phyloP scores from a whole-genome alignment of 1,140 invertebrate genomes.

The Frieseomelitta varia region DNA sequence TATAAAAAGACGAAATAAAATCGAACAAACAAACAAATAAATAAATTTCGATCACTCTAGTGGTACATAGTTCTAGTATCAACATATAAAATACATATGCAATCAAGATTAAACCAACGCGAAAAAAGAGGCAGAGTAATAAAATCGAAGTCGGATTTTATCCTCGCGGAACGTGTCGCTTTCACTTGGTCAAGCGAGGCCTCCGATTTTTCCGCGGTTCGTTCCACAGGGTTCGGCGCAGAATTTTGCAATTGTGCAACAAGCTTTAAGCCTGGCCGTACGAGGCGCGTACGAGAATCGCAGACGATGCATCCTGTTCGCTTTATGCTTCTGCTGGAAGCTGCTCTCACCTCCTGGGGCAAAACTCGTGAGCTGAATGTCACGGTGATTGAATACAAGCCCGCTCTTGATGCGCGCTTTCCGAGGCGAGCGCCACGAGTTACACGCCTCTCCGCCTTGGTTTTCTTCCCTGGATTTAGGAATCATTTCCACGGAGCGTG shows the following conservation, averaged over 20 bases:
- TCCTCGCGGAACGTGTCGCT: not conserved
- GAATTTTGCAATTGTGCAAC: slow-evolving; percentile 61
- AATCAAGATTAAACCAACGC: no score
- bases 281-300: slow-evolving; percentile 58
- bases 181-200: not conserved
- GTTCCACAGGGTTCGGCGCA: slow-evolving; percentile 21
- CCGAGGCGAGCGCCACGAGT: slow-evolving; percentile 37
- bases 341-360: slow-evolving; percentile 79
- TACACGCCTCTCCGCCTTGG: not conserved
- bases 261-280: slow-evolving; percentile 35
- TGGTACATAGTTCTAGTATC: no score
- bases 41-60: no score
- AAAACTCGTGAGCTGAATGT: slow-evolving; percentile 78
- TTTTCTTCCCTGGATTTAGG: slow-evolving; percentile 31
- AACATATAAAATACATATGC: no score
- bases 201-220: slow-evolving; percentile 29
- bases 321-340: slow-evolving; percentile 67
- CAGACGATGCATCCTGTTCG: slow-evolving; percentile 64
- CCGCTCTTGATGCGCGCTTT: slow-evolving; percentile 67
- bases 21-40: no score
- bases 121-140: not conserved
- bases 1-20: no score
- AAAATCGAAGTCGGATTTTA: not conserved
- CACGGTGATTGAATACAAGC: slow-evolving; percentile 77
- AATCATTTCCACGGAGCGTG: slow-evolving; percentile 12